A percentile compares a stretch with the other conserved stretches of the same genome.
These are phyloP conservation scores for Cochlearius cochlearius DNA, from an alignment of 2,113 vertebrate species.

Conservation along the genomic window DNA sequence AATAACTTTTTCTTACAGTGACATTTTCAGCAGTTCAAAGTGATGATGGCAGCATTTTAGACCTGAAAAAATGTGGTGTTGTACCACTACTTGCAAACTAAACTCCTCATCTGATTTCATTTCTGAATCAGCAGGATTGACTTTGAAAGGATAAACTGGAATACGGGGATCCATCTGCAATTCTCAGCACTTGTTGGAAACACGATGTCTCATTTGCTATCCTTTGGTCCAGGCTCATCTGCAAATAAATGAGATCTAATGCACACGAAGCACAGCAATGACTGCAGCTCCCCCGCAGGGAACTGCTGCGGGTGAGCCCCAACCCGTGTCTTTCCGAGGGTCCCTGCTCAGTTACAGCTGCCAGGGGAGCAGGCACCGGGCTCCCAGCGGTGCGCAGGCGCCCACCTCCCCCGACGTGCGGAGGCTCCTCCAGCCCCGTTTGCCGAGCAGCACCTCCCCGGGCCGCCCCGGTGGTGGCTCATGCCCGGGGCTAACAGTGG, in stretches of 20 bases:
- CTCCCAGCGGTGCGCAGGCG: background rate
- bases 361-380: background rate
- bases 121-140: background rate
- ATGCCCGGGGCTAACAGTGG: conserved; percentile 5
- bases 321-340: background rate
- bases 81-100: background rate
- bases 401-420: accelerated
- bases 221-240: background rate
- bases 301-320: background rate
- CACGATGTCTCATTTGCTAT: background rate
- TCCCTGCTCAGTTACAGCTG: no score
- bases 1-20: background rate
- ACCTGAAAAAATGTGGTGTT: background rate
- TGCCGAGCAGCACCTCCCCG: background rate
- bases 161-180: background rate
- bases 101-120: background rate
- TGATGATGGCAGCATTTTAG: background rate
- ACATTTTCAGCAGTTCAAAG: background rate
- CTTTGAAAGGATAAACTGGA: background rate
- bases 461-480: accelerated
- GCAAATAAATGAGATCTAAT: background rate
- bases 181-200: background rate
- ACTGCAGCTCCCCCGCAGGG: background rate
- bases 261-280: accelerated
- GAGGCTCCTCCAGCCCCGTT: background rate